Evolutionary conservation across 2,113 vertebrate species (phyloP).

Genomic region (Nematolebias whitei): DNA sequence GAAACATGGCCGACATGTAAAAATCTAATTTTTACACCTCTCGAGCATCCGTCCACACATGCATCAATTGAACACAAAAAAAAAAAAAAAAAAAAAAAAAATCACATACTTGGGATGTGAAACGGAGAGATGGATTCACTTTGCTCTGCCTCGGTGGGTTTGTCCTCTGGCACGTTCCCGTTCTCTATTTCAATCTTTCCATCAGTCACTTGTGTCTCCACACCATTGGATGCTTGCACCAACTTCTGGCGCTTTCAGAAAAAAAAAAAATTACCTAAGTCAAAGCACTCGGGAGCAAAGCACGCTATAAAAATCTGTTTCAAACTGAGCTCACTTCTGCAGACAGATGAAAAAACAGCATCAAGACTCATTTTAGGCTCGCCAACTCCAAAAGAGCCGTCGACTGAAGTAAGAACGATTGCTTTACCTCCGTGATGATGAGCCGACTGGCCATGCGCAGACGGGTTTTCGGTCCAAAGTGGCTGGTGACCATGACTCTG

Average conservation of each 20-base stretch:
- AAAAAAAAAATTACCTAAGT: slow-evolving; percentile 64
- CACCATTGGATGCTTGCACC: slow-evolving; percentile 87
- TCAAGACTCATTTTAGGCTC: too few species aligned
- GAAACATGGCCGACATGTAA: slow-evolving; percentile 1
- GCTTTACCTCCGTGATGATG: slow-evolving; percentile 93
- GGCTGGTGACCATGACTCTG: slow-evolving; percentile 95
- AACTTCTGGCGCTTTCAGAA: slow-evolving; percentile 90
- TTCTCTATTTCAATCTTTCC: slow-evolving; percentile 91
- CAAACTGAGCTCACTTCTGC: neutral
- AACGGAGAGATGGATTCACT: slow-evolving; percentile 87
- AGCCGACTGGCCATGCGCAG: slow-evolving; percentile 96
- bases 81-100: neutral
- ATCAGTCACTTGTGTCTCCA: slow-evolving; percentile 86
- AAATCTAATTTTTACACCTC: neutral
- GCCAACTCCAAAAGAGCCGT: neutral
- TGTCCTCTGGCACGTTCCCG: slow-evolving; percentile 89
- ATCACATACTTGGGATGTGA: slow-evolving; percentile 66
- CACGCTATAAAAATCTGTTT: neutral
- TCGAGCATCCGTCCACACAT: neutral
- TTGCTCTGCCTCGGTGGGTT: slow-evolving; percentile 77
- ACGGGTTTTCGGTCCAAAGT: slow-evolving; percentile 94
- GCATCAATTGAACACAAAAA: neutral
- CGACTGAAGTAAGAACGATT: slow-evolving; percentile 3
- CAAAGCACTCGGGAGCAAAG: slow-evolving; percentile 38
- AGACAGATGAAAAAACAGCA: neutral